Evolutionary conservation across 2,797 vertebrate species (phyloP), one percentile per base, ranked within the genome.

Genomic region (Rhinella marina): DNA sequence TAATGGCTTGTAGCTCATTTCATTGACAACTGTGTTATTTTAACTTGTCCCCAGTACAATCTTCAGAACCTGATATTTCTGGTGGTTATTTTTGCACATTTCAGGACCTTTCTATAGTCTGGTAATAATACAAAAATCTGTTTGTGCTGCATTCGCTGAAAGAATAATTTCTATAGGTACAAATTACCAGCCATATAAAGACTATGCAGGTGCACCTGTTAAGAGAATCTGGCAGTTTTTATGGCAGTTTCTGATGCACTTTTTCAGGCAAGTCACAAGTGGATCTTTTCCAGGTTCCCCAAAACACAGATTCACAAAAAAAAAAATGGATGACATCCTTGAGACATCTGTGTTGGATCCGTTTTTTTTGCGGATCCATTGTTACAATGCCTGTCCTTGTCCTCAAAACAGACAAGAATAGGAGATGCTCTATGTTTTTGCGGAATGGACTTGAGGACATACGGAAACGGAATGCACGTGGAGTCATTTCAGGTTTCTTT

Each of bases 21-120:
- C 48, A 62, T 17, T 50, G 59, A 79, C 72, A 77, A 85, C 41
- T 25, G 9, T 88, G 86, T 88, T 85, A 94, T 95, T 95, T 95
- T 96, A 94, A 92, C 94, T 17, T 7, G 82, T 83, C 21, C 17
- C 13, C 13, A 12, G 56, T 56, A 84, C 19, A 75, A 7, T 21
- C n/a, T 10, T 50, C 14, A 85, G 23, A 77, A 52, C 56, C 21
- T 76, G 41, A 77, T 85, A 75, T 25, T 41, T 79, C 29, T 61
- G 48, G 56, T 21, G 68, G 54, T 75, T 41, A 48, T 21, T 75
- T 59, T 50, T 66, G 21, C 64, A 14, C 2, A 52, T 84, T 57
- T 62, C 29, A 48, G 12, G 41, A 12, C 70, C 14, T n/a, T 75
- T 59, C 25, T 75, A 75, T 84, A 56, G 57, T 48, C 57, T 75